Evolutionary conservation across 1,140 invertebrate genomes (phyloP).

Genomic region (Paralvinella palmiformis): DNA sequence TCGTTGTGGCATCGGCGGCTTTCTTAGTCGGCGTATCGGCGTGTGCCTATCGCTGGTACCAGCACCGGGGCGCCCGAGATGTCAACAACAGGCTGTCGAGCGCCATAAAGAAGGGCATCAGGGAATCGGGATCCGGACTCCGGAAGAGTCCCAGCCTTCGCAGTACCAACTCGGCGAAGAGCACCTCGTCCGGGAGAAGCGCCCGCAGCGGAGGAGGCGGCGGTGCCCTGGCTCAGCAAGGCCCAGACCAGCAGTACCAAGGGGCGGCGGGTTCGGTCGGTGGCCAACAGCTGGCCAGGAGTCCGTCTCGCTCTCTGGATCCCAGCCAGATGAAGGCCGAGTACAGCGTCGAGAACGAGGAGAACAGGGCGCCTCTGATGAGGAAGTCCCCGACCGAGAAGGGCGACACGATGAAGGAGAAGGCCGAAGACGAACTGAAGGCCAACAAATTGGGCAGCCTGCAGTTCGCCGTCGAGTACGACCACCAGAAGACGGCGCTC

Average conservation of each 20-base stretch:
- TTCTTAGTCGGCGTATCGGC: slow-evolving; percentile 30
- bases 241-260: slow-evolving; percentile 15
- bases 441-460: slow-evolving; percentile 65
- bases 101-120: slow-evolving; percentile 46
- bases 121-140: slow-evolving; percentile 11
- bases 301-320: no score
- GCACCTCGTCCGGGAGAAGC: slow-evolving; percentile 35
- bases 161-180: slow-evolving; percentile 36
- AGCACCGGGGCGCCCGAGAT: slow-evolving; percentile 32
- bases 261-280: slow-evolving; percentile 25
- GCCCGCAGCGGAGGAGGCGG: slow-evolving; percentile 23
- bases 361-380: slow-evolving; percentile 47
- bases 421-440: slow-evolving; percentile 23
- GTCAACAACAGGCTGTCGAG: slow-evolving; percentile 42
- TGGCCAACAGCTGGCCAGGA: slow-evolving; percentile 24
- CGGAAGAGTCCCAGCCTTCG: slow-evolving; percentile 12
- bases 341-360: slow-evolving; percentile 49
- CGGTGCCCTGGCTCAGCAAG: slow-evolving; percentile 20
- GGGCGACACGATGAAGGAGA: slow-evolving; percentile 45
- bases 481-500: slow-evolving; percentile 79
- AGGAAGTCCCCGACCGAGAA: slow-evolving; percentile 58
- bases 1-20: slow-evolving; percentile 32
- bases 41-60: slow-evolving; percentile 40
- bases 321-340: slow-evolving; percentile 28
- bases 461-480: slow-evolving; percentile 67